A percentile compares a stretch with the other conserved stretches of the same genome.
phyloP scores from a whole-genome alignment of 2,888 invertebrate species.

The Caenorhabditis panamensis region DNA sequence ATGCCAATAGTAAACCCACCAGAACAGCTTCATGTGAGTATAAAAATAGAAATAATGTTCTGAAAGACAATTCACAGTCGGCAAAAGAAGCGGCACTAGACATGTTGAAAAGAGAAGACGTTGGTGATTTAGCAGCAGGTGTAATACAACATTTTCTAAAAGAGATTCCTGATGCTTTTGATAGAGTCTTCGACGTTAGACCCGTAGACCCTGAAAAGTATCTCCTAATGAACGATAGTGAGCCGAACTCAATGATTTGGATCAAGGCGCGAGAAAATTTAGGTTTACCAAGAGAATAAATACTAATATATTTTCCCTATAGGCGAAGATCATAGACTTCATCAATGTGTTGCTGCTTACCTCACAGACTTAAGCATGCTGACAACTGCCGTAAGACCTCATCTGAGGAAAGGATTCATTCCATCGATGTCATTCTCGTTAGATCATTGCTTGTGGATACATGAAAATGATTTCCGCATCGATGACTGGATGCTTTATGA shows the following conservation, averaged over 20 bases:
- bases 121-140: constrained; percentile 44
- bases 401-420: constrained; percentile 70
- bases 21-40: constrained; percentile 59
- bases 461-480: constrained; percentile 70
- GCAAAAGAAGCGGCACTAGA: constrained; percentile 59
- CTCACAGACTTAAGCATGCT: constrained; percentile 65
- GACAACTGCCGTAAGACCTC: constrained; percentile 71
- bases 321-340: constrained; percentile 59
- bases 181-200: constrained; percentile 66
- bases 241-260: constrained; percentile 64
- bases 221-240: constrained; percentile 56
- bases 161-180: constrained; percentile 66
- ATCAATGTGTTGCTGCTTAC: constrained; percentile 67
- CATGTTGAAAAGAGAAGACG: constrained; percentile 50
- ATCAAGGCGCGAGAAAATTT: constrained; percentile 63
- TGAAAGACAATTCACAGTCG: constrained; percentile 11
- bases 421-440: constrained; percentile 75
- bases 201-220: constrained; percentile 65
- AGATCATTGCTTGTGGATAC: constrained; percentile 75
- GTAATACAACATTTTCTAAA: constrained; percentile 61
- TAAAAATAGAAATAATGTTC: neutral
- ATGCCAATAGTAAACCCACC: constrained; percentile 74
- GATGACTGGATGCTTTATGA: constrained; percentile 78
- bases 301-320: constrained; percentile 4
- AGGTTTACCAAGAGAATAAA: constrained; percentile 14